Conservation (phyloP, 2,113 vertebrate genomes). For the Acrocephalus arundinaceus region DNA sequence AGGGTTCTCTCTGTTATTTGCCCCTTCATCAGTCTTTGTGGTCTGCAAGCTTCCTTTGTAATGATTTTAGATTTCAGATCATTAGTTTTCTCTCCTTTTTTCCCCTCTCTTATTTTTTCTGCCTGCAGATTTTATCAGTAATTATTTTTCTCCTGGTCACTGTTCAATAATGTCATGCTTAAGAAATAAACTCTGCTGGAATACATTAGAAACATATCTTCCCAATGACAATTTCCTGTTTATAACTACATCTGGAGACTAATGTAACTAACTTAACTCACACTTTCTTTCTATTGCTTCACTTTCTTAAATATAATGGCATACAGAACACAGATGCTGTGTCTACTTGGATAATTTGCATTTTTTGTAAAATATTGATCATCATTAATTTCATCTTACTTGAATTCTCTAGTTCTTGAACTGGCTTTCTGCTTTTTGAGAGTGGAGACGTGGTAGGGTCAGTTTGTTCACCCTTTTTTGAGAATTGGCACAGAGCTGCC, state of each 20-base stretch:
- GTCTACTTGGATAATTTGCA: neutral
- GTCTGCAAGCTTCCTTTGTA: neutral
- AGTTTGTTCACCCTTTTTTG: neutral
- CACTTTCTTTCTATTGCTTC: conserved; percentile 9
- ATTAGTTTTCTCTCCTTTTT: neutral
- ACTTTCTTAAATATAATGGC: neutral
- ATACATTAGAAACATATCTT: conserved; percentile 63
- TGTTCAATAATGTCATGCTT: conserved; percentile 38
- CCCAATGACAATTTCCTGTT: conserved; percentile 62
- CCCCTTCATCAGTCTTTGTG: neutral
- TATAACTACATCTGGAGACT: conserved; percentile 51
- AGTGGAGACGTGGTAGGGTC: neutral
- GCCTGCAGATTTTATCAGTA: conserved; percentile 1
- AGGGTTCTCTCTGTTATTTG: neutral
- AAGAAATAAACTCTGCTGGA: conserved; percentile 54
- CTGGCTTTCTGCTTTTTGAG: neutral
- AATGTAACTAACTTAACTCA: conserved; percentile 25
- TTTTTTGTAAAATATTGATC: neutral
- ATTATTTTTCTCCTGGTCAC: conserved; percentile 9
- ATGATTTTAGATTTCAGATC: neutral
- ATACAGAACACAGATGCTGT: neutral
- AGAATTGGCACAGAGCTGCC: neutral
- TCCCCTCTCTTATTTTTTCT: neutral
- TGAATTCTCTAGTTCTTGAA: neutral
- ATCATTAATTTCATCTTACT: neutral